Percentiles rank a stretch among this genome's conserved stretches.
Evolutionary conservation across 35 echinoderm and acorn worm genomes (phyloP).

Genomic region (Ophioderma brevispina): DNA sequence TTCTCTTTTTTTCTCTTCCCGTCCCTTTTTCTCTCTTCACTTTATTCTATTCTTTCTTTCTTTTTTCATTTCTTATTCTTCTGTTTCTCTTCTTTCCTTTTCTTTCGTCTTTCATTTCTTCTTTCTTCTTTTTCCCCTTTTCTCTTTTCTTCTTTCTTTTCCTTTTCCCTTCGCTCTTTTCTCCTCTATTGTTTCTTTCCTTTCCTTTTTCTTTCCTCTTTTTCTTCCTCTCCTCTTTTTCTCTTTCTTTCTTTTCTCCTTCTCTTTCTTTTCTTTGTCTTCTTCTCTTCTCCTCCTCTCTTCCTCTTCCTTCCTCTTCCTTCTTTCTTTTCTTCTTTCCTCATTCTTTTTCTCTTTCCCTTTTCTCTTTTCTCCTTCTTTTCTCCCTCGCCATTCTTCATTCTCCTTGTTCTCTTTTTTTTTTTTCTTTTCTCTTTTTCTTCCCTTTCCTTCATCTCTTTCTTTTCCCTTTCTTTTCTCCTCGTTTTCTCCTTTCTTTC

Average conservation of each 20-base stretch:
- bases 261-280: background rate
- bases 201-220: background rate
- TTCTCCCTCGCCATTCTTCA: too few relatives aligned
- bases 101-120: background rate
- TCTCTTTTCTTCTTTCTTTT: background rate
- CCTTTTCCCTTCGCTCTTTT: too few relatives aligned
- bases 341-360: too few relatives aligned
- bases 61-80: too few relatives aligned
- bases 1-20: too few relatives aligned
- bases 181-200: background rate
- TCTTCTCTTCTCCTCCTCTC: background rate
- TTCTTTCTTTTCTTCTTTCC: background rate
- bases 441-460: background rate
- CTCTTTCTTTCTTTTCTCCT: background rate
- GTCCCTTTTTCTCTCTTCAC: too few relatives aligned
- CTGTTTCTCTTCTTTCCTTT: too few relatives aligned
- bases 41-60: too few relatives aligned
- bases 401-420: too few relatives aligned
- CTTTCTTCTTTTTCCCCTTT: background rate
- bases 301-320: background rate
- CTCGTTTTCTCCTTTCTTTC: too few relatives aligned
- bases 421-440: background rate
- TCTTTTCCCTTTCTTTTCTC: too few relatives aligned
- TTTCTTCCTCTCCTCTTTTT: background rate
- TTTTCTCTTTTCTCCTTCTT: background rate